A percentile compares a stretch with the other conserved stretches of the same genome.
Evolutionary conservation across 1,140 invertebrate genomes (phyloP).

Genomic region (Fopius arisanus): DNA sequence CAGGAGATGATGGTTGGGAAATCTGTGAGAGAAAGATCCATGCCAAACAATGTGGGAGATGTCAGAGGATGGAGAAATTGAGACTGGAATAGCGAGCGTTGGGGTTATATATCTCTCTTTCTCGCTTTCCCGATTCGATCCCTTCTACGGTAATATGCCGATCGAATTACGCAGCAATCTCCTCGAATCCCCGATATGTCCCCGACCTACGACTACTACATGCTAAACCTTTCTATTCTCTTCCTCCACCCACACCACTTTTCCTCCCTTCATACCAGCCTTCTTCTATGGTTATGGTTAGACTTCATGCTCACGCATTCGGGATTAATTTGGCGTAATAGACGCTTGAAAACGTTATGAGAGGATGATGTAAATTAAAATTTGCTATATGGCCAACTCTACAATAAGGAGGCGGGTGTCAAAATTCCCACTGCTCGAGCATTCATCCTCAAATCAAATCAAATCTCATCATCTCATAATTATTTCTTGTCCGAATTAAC

Average conservation of each 20-base stretch:
- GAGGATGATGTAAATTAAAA: not conserved
- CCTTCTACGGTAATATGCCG: not conserved
- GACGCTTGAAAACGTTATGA: conserved; percentile 28
- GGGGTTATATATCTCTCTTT: not conserved
- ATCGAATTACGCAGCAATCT: conserved; percentile 34
- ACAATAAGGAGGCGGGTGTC: too few species aligned
- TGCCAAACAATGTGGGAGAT: not conserved
- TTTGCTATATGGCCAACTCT: not conserved
- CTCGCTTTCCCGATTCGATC: not conserved
- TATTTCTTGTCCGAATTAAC: too few species aligned
- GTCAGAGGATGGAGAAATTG: not conserved
- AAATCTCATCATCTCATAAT: too few species aligned
- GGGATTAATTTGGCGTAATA: conserved; percentile 52
- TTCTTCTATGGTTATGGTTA: too few species aligned
- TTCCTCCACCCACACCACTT: not conserved
- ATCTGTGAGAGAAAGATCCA: not conserved
- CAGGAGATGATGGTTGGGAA: not conserved
- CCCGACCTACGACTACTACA: conserved; percentile 46
- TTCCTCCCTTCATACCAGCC: not conserved
- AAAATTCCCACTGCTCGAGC: too few species aligned
- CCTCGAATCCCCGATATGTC: conserved; percentile 23
- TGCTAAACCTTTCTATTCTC: conserved; percentile 13
- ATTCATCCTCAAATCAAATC: too few species aligned
- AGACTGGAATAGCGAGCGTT: not conserved
- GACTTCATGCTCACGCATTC: conserved; percentile 13